phyloP scores from a whole-genome alignment of 2,113 vertebrate species.

The Saimiri boliviensis region DNA sequence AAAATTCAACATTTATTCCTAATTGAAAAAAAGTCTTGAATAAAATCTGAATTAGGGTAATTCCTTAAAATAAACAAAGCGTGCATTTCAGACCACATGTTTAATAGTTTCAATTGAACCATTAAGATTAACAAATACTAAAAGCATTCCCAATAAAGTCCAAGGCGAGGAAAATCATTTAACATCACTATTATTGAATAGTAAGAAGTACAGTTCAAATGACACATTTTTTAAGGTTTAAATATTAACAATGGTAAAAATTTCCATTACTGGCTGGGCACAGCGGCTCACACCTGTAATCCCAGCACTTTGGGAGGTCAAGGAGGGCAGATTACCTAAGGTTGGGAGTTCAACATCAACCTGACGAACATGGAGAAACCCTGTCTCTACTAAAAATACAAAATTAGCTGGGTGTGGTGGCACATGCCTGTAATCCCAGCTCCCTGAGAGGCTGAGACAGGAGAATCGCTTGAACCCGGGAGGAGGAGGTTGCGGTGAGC shows the following conservation, averaged over 20 bases:
- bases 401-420: no score
- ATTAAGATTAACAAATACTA: neutral
- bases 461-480: no score
- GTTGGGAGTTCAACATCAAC: no score
- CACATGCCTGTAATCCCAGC: no score
- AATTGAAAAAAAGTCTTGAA: neutral
- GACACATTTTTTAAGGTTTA: neutral
- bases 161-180: neutral
- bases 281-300: no score
- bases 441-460: no score
- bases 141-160: neutral
- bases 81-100: neutral
- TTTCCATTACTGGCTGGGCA: neutral
- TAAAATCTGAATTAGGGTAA: neutral
- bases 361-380: no score
- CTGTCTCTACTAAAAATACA: no score
- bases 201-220: neutral
- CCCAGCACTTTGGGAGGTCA: no score
- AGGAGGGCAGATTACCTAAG: no score
- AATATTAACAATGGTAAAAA: neutral
- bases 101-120: neutral
- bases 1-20: neutral
- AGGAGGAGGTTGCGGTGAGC: no score
- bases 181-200: neutral
- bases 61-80: constrained; percentile 10